A percentile compares a stretch with the other conserved stretches of the same genome.
Conservation (phyloP, 2,888 invertebrate species). For the Pandemis cinnamomeana region DNA sequence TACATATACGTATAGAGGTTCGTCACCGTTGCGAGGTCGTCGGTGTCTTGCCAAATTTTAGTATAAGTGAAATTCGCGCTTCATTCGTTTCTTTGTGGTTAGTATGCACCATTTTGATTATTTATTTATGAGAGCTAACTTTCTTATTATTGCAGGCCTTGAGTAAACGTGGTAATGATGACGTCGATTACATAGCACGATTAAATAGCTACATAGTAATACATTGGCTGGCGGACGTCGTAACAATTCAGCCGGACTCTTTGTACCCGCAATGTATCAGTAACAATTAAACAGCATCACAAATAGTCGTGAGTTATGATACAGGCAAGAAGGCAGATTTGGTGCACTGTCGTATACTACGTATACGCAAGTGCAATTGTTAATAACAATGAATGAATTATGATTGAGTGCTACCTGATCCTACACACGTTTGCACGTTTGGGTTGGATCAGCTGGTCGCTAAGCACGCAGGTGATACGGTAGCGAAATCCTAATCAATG, state of each 20-base stretch:
- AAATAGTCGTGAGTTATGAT: neutral
- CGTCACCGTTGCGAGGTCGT: constrained; percentile 28
- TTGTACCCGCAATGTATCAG: too few species aligned
- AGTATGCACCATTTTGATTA: neutral
- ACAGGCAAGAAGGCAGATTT: neutral
- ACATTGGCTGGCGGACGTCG: neutral
- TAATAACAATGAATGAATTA: neutral
- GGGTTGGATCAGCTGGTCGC: constrained; percentile 22
- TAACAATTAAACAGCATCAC: too few species aligned
- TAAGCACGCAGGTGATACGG: constrained; percentile 10
- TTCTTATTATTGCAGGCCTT: neutral
- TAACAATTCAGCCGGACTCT: too few species aligned
- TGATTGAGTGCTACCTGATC: neutral
- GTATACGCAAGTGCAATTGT: neutral
- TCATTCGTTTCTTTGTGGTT: constrained; percentile 13
- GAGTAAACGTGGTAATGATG: neutral
- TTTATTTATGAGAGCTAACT: neutral
- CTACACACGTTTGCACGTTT: constrained; percentile 6
- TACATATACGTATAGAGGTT: neutral
- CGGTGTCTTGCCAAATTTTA: constrained; percentile 15
- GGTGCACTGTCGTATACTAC: neutral
- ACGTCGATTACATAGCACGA: neutral
- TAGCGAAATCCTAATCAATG: constrained; percentile 27
- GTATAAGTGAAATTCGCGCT: constrained; percentile 28
- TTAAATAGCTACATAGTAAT: neutral